Percentiles rank a stretch among this genome's conserved stretches.
Conservation (phyloP, 1,140 invertebrate genomes). For the Procambarus virginalis region DNA sequence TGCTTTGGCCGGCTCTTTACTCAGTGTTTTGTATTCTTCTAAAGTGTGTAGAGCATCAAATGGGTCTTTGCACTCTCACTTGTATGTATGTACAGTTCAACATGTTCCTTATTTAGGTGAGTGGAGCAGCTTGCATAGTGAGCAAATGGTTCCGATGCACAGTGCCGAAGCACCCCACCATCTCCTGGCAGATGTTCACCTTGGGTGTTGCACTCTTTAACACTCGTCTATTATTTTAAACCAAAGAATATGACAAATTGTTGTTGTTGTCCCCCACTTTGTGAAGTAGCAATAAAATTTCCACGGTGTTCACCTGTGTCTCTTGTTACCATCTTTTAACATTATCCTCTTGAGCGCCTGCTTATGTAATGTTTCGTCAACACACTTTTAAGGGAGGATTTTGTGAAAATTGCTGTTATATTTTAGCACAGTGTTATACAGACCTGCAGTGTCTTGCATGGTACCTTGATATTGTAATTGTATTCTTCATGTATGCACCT, state of each 20-base stretch:
- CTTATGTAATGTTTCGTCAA: not conserved
- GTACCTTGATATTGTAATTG: no score
- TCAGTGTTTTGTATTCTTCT: not conserved
- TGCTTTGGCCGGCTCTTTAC: constrained; percentile 3
- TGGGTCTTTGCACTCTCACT: not conserved
- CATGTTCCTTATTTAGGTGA: not conserved
- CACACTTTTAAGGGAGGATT: not conserved
- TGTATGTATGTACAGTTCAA: not conserved
- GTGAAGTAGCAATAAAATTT: constrained; percentile 3
- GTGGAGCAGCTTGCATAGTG: not conserved
- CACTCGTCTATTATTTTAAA: not conserved
- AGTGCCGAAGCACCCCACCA: not conserved
- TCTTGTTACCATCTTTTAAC: constrained; percentile 1
- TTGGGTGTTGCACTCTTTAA: not conserved
- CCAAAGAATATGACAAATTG: not conserved
- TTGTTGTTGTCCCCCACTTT: not conserved
- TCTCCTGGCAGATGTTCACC: not conserved
- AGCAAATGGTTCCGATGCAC: not conserved
- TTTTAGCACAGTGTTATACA: no score
- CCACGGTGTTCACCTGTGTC: not conserved
- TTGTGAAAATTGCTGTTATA: not conserved
- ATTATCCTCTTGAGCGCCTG: not conserved
- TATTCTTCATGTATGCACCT: no score
- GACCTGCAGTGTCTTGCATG: no score
- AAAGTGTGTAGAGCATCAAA: not conserved